phyloP scores from a whole-genome alignment of 1,140 invertebrate genomes.

The Teleopsis dalmanni region DNA sequence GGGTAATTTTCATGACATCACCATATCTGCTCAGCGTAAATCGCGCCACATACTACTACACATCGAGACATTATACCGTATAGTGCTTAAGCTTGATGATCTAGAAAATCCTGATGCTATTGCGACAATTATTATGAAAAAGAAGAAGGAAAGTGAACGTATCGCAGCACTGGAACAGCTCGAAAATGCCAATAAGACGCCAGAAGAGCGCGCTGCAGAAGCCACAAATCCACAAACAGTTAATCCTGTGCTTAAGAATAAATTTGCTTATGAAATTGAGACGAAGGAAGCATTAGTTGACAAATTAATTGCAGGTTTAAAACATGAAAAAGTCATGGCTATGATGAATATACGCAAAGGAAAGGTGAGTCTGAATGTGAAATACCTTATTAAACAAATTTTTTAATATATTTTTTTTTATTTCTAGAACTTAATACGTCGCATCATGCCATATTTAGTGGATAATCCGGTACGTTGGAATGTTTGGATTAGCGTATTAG shows the following conservation, averaged over 20 bases:
- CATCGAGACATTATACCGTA: constrained; percentile 67
- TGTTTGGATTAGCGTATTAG: constrained; percentile 49
- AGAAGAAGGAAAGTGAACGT: constrained; percentile 53
- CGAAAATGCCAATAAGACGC: constrained; percentile 38
- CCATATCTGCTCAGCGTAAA: constrained; percentile 41
- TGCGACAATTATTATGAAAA: constrained; percentile 54
- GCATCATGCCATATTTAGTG: constrained; percentile 51
- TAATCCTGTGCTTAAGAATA: constrained; percentile 40
- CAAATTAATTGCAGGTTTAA: constrained; percentile 55
- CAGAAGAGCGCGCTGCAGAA: constrained; percentile 36
- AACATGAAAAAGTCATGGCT: constrained; percentile 56
- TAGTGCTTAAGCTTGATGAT: constrained; percentile 65
- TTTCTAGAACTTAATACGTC: constrained; percentile 50
- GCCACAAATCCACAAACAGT: constrained; percentile 39
- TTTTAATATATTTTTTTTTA: constrained; percentile 14
- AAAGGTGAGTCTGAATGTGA: constrained; percentile 49
- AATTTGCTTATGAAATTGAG: constrained; percentile 40
- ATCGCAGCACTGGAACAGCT: constrained; percentile 46
- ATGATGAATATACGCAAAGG: constrained; percentile 66
- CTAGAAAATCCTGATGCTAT: constrained; percentile 63
- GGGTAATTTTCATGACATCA: constrained; percentile 15
- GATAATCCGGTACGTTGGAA: constrained; percentile 45
- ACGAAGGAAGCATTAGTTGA: constrained; percentile 47
- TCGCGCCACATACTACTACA: constrained; percentile 71
- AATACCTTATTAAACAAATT: not conserved